phyloP scores from a whole-genome alignment of 2,113 vertebrate genomes.

The Eonycteris spelaea region DNA sequence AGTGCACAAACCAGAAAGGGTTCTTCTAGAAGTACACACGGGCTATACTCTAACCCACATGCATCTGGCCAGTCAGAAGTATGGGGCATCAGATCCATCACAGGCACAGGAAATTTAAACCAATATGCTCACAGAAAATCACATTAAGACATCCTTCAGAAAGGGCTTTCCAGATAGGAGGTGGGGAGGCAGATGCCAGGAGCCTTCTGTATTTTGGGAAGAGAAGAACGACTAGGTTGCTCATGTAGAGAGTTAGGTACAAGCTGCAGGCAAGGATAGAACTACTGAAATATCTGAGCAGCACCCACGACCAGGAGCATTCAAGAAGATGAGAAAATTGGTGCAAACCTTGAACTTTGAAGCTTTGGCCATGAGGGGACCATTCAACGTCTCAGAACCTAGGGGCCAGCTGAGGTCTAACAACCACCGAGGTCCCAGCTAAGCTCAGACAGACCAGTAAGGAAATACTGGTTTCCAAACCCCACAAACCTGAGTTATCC shows the following conservation, averaged over 20 bases:
- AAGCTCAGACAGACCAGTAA: neutral
- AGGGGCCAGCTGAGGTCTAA: neutral
- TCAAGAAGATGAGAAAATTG: neutral
- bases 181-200: neutral
- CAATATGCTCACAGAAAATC: neutral
- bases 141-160: neutral
- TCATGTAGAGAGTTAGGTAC: neutral
- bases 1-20: neutral
- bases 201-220: neutral
- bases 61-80: neutral
- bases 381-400: neutral
- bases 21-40: neutral
- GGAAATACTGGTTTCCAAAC: neutral
- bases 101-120: neutral
- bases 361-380: neutral
- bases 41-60: neutral
- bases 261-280: neutral
- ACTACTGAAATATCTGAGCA: neutral
- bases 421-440: neutral
- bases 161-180: neutral
- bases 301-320: rapidly evolving
- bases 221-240: neutral
- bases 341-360: neutral
- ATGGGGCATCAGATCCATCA: neutral
- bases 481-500: neutral